These are phyloP conservation scores for Axis porcinus DNA, from an alignment of 2,113 vertebrate genomes.

Conservation along the genomic window DNA sequence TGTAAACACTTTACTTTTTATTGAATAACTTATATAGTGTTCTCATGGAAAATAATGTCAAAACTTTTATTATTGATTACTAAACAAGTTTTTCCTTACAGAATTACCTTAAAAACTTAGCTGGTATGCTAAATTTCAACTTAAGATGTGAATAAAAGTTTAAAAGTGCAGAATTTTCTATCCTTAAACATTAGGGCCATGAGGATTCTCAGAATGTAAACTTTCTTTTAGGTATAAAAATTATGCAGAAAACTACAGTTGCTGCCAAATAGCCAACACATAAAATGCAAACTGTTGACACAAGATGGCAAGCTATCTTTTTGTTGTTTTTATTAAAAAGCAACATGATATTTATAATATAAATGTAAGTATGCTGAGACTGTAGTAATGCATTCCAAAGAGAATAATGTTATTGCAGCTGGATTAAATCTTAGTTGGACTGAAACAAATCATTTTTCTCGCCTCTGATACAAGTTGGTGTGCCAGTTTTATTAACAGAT, in stretches of 20 bases:
- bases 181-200: neutral
- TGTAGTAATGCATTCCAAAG: neutral
- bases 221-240: neutral
- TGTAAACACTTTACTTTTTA: neutral
- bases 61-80: conserved; percentile 13
- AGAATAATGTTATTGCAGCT: neutral
- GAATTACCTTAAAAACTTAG: conserved; percentile 11
- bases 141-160: neutral
- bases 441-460: neutral
- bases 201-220: neutral
- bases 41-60: neutral
- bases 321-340: neutral
- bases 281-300: neutral
- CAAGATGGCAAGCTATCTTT: neutral
- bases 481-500: conserved; percentile 29
- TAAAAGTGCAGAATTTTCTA: neutral
- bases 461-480: neutral
- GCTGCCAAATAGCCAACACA: neutral
- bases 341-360: neutral
- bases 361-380: neutral
- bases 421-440: neutral
- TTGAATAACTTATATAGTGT: conserved; percentile 9
- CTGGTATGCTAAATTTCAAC: neutral
- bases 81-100: neutral
- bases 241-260: neutral